A percentile compares a stretch with the other conserved stretches of the same genome.
Conservation (phyloP, 2,797 vertebrate genomes). For the Pelobates cultripes region DNA sequence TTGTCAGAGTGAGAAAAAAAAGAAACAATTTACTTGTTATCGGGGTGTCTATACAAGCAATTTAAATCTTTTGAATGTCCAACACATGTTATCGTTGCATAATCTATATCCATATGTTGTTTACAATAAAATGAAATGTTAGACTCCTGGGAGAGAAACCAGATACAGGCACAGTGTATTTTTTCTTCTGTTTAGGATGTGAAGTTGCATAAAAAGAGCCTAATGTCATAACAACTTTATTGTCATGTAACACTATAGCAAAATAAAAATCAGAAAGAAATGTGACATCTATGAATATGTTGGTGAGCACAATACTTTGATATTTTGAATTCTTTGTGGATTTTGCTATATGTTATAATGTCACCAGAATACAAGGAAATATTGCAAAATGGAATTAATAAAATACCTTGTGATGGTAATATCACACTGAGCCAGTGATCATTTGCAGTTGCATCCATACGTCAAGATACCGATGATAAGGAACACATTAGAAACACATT, state of each 20-base stretch:
- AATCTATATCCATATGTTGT: conserved; percentile 54
- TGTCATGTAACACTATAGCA: background rate
- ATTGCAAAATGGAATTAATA: too few species aligned
- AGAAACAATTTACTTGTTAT: conserved; percentile 33
- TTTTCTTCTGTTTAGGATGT: conserved; percentile 42
- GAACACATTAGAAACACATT: too few species aligned
- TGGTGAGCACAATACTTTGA: background rate
- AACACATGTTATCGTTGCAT: conserved; percentile 46
- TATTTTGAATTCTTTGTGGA: background rate
- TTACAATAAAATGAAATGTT: conserved; percentile 58
- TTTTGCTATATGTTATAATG: background rate
- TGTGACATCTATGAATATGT: background rate
- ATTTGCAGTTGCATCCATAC: too few species aligned
- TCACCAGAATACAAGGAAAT: too few species aligned
- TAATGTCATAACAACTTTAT: conserved; percentile 10
- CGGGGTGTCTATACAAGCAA: conserved; percentile 38
- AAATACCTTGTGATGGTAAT: too few species aligned
- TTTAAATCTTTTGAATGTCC: conserved; percentile 46
- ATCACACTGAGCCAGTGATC: too few species aligned
- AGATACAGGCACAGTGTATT: background rate
- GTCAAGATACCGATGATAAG: too few species aligned
- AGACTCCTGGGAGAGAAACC: conserved; percentile 56
- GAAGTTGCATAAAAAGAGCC: conserved; percentile 40
- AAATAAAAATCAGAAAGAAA: background rate
- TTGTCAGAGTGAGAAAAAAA: conserved; percentile 42